Base-by-base conservation (phyloP, 2,113 vertebrate genomes). In the Chaetorhynchus papuensis region DNA sequence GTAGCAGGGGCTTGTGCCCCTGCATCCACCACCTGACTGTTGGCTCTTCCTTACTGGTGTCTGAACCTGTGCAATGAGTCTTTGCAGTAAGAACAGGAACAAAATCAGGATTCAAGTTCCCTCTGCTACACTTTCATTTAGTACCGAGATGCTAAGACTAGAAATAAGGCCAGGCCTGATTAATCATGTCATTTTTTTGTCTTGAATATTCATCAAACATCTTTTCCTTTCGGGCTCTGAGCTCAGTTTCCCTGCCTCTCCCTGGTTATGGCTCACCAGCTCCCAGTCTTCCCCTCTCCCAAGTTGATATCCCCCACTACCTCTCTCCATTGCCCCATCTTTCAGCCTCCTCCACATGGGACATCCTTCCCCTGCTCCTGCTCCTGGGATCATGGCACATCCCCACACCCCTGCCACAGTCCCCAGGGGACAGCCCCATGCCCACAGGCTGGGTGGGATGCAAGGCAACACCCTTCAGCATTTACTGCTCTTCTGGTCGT, bases 341-440 rank as follows among this genome's bases (percentile, higher is more conserved):
- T 53, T n/a, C 31, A 53, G 20, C 18, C 4, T 70, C 10, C 5
- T 19, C 35, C 7, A 9, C 13, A 33, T 1, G 15, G 23, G 33
- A 27, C 57, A 33, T 7, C 31, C 5, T 61, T 39, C 59, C 26
- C 12, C 28, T 17, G 8, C 13, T 54, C 12, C 28, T 17, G 8
- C 13, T 54, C 22, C 66, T 59, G 53, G 27, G 35, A 24, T 14
- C 27, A 9, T 0, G 7, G 52, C 76, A 70, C 5, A 4, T 17
- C 35, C 47, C 42, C 45, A 37, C 3, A 0, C 2, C 21, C 7
- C 23, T 33, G 45, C 20, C 54, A 15, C 9, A 1, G 11, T 15
- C 28, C 64, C 42, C 2, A 1, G 2, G 6, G 6, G 7, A 87
- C 15, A 66, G 2, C 10, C 30, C 44, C 4, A 0, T 21, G 50